A percentile compares a stretch with the other conserved stretches of the same genome.
Evolutionary conservation across 2,113 vertebrate species (phyloP).

Genomic region (Aegotheles bennettii): DNA sequence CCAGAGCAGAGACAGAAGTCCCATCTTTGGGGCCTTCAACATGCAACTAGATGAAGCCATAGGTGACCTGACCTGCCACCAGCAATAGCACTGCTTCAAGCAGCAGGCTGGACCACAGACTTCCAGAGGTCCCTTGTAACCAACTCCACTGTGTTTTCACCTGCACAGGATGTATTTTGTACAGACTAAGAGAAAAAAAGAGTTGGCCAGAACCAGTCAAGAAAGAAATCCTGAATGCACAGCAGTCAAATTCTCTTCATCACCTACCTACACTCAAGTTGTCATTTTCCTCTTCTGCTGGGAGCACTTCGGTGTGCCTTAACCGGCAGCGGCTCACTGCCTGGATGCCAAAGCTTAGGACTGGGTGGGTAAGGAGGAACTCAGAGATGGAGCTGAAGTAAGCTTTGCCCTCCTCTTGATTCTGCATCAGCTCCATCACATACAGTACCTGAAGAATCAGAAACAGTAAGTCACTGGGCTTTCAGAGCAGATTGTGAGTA

Average conservation of each 20-base stretch:
- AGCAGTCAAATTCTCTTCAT: background rate
- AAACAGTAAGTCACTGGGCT: background rate
- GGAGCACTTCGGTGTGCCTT: constrained; percentile 90
- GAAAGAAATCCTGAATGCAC: background rate
- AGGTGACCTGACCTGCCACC: background rate
- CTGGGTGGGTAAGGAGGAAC: constrained; percentile 96
- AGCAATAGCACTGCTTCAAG: background rate
- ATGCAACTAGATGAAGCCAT: background rate
- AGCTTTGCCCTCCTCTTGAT: constrained; percentile 90
- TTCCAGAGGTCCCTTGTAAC: background rate
- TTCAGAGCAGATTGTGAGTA: background rate
- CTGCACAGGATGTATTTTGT: background rate
- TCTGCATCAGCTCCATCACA: constrained; percentile 95
- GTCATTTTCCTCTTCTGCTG: constrained; percentile 91
- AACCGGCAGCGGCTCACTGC: constrained; percentile 85
- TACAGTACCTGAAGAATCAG: constrained; percentile 85
- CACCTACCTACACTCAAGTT: constrained; percentile 81
- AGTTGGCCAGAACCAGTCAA: background rate
- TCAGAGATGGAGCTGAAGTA: constrained; percentile 95
- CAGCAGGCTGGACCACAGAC: background rate
- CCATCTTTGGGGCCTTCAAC: background rate
- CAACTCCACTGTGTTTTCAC: background rate
- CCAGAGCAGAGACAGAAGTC: background rate
- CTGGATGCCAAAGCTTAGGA: constrained; percentile 94
- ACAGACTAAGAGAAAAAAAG: background rate